Base-by-base conservation (phyloP, 2,888 invertebrate genomes). In the Papilio gigon region DNA sequence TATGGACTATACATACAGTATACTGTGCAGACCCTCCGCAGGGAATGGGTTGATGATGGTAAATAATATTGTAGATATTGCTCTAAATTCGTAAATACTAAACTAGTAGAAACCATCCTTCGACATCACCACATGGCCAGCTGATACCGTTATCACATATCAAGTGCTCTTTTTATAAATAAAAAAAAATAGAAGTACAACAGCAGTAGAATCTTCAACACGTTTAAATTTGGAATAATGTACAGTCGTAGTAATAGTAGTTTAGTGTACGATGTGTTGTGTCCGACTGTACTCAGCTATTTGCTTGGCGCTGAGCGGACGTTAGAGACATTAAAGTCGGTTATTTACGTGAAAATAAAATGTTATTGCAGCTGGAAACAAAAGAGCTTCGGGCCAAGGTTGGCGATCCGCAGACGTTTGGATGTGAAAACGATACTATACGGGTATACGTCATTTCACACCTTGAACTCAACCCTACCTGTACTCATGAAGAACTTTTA, bases 331-430 rank as follows among this genome's bases (percentile, higher is more conserved):
- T 70, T 73, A 74, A 70, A 70, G 69, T 71, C 73, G 76, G 75
- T 75, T 78, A 65, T 79, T 76, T 77, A 78, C 76, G 72, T 67
- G 75, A 81, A 77, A 79, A 80, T 79, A 78, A 81, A 80, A 76
- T 76, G 76, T 79, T 78, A 82, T 79, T 74, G 66, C 72, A 63
- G 71, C 65, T 74, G 74, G 74, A 77, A 77, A 78, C 77, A 79
- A 79, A 78, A 76, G 74, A 74, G 67, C 67, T 65, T 70, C 42
- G 37, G 33, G 40, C 68, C 64, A 65, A 65, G 68, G 65, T 65
- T 65, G 65, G 42, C 68, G 60, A 42, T 61, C 53, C 60, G 25
- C 47, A 60, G 65, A 50, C 35, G 42, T 60, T 64, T 50, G 17
- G 40, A 35, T 60, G 47, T 67, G 33, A 62, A 67, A 60, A 67